Evolutionary conservation across 1,140 invertebrate species (phyloP), one percentile per base, ranked within the genome.

Genomic region (Druon quercuslanigerum): DNA sequence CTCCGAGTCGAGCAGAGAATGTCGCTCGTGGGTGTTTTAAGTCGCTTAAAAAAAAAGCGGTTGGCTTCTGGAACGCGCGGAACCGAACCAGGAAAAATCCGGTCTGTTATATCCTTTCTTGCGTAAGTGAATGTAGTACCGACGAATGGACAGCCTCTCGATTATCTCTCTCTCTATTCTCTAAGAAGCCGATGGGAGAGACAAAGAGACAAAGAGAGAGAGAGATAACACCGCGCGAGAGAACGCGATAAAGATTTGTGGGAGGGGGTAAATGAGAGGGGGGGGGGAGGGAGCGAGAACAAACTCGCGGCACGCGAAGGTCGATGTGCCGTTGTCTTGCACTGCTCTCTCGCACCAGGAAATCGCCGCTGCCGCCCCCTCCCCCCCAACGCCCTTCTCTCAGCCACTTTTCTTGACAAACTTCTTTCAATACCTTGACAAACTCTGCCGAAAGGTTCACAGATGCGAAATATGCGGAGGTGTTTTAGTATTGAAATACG

Each of bases 321-420:
- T 84, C 83, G 84, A 86, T 86, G 81, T 84, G 84, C 84, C 84
- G 83, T 84, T 84, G 80, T 82, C 79, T 50, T 56, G 17, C 60
- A 50, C 51, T 78, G 50, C 51, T 72, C 76, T 75, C 73, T 77
- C 50, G 71, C 78, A 82, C 81, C 79, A 82, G 80, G 82, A 83
- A 84, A 80, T 84, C 80, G 73, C n/a, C n/a, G n/a, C n/a, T n/a
- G n/a, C n/a, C n/a, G n/a, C n/a, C 54, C 81, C 78, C 79, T 77
- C 75, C 80, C 71, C 50, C 76, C 50, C 33, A 74, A 50, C 46
- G 19, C 25, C 6, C 50, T 17, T 17, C 13, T 50, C n/a, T 33
- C 66, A 50, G 17, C 12, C 33, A 56, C 52, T 17, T 71, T 33
- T 46, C 19, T 71, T 40, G 11, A 12, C 19, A 57, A 60, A 56